Evolutionary conservation across 2,888 invertebrate species (phyloP), one percentile per base, ranked within the genome.

Genomic region (Lasioglossum calceatum): DNA sequence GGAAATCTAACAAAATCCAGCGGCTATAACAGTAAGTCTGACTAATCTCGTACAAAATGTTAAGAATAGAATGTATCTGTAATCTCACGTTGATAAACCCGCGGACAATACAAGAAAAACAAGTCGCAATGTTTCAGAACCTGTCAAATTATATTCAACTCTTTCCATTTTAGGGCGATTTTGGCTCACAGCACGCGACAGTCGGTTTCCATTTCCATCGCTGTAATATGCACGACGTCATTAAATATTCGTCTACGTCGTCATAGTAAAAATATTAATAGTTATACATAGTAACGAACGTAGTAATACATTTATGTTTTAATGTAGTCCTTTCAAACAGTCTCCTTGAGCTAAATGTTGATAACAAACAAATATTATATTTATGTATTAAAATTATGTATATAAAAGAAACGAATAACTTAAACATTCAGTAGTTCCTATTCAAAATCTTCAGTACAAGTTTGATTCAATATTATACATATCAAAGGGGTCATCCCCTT

Each of bases 1-100:
- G 67, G 39, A 47, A 23, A 32, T 10, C 23, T 50, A 67, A 77
- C 61, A 39, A 77, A 73, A 81, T 54, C 54, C 42, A n/a, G 47
- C 32, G 67, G 19, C 42, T 61, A 74, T 27, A 70, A 70, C 3
- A 12, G 23, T 36, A 36, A 58, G 23, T 50, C 23, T 27, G 72
- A 81, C 70, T 39, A 36, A 71, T 54, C n/a, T 73, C 32, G 19
- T 8, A 39, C 47, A 44, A 16, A 47, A 58, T 23, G 27, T 42
- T 39, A 4, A 36, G 70, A 42, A 44, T 19, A 54, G 47, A 73
- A 50, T 16, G 23, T 77, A 2, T 39, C 58, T 72, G 70, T 12
- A 58, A 61, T 47, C 64, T 42, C 23, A 4, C 42, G 23, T 71
- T 14, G 42, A 39, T 42, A 71, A 42, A 39, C 12, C 32, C 10